Base-by-base conservation (phyloP, 2,888 invertebrate species). In the Laothoe populi region DNA sequence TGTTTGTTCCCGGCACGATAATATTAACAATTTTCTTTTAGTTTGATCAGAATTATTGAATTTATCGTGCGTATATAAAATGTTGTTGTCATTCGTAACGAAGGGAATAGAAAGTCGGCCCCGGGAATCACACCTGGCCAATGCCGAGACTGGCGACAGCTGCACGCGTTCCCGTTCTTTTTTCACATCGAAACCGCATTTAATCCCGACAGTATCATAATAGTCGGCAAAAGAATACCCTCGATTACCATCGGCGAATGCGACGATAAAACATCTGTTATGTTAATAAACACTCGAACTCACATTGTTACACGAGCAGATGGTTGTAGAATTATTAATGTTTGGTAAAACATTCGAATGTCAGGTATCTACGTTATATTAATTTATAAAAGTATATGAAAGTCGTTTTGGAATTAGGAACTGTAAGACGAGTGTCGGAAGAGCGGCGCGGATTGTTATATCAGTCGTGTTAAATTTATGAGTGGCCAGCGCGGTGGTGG, bases 401-500 rank as follows among this genome's bases (percentile, higher is more conserved):
- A 31, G 31, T 13, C 13, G 10, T 1, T 38, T 31, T 16, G 16
- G 19, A 16, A 16, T 10, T 10, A 31, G 31, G 16, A 4, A 16
- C 0, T 19, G 53, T 16, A 11, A 31, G 7, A 59, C 64, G 66
- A 65, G 57, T 63, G 57, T 40, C 49, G 58, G 60, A 53, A 49
- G 59, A 61, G 60, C 26, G 16, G 16, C 38, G 16, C 66, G 69
- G 60, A 64, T 63, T 73, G 74, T 75, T 75, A 73, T 35, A 72
- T 78, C 74, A 75, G 68, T 74, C 73, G 77, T 72, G 71, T 71
- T 72, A 79, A 81, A 82, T 83, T 81, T 76, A 76, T 68, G 75
- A 72, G 64, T 71, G 69, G 64, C 38, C 35, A 65, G 62, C 69
- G 69, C 31, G 65, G 62, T 70, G 69, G 66, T 70, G 64, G n/a